These are phyloP conservation scores for Crax fasciolata DNA, from an alignment of 2,797 vertebrate species.

Conservation along the genomic window DNA sequence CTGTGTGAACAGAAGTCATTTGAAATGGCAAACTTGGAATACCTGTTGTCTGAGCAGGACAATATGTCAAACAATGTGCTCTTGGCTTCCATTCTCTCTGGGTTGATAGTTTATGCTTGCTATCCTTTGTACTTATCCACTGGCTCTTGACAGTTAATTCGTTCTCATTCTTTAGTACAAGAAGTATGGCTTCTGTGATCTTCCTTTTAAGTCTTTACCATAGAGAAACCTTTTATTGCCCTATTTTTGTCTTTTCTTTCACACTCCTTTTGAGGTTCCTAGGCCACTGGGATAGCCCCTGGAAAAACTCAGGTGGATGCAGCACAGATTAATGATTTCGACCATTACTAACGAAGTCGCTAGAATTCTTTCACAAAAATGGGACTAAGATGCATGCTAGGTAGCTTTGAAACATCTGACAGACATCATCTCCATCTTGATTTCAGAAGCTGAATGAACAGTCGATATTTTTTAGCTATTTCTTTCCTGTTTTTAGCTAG, in stretches of 20 bases:
- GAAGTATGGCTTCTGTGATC: neutral
- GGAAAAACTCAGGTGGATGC: neutral
- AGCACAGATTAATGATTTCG: neutral
- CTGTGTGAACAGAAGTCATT: neutral
- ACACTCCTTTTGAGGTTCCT: neutral
- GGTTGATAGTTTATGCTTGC: neutral
- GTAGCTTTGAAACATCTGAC: neutral
- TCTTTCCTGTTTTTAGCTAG: neutral
- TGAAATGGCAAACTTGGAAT: neutral
- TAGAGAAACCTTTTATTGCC: neutral
- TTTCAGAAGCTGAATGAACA: neutral
- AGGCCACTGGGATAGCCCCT: neutral
- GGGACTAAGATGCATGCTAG: neutral
- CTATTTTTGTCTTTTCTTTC: neutral
- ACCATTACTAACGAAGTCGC: neutral
- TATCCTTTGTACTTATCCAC: neutral
- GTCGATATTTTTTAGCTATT: neutral
- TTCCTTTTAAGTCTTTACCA: neutral
- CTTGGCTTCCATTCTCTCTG: neutral
- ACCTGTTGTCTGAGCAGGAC: neutral
- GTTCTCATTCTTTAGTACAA: neutral
- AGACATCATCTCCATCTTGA: neutral
- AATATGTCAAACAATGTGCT: neutral
- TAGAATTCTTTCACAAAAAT: neutral
- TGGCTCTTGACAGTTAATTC: neutral